A percentile compares a stretch with the other conserved stretches of the same genome.
Conservation (phyloP, 2,113 vertebrate species). For the Phainopepla nitens region DNA sequence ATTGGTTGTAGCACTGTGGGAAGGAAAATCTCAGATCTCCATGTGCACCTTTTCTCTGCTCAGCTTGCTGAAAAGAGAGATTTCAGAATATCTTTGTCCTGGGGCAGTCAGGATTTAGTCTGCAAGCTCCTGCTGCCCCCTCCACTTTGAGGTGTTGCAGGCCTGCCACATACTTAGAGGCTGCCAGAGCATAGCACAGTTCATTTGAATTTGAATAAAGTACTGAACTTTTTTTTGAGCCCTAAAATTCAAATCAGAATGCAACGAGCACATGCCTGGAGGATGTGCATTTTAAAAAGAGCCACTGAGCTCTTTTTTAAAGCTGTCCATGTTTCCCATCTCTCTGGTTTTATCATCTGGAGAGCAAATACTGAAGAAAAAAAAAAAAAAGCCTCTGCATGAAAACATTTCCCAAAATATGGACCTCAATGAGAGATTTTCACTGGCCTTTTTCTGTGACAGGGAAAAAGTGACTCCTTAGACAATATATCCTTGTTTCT, state of each 20-base stretch:
- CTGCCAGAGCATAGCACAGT: not conserved
- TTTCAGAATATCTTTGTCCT: not conserved
- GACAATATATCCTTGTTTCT: not conserved
- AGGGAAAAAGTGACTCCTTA: not conserved
- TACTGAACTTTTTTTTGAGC: constrained; percentile 26
- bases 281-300: not conserved
- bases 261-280: not conserved
- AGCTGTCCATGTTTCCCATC: not conserved
- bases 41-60: not conserved
- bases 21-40: not conserved
- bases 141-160: not conserved
- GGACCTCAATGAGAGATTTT: not conserved
- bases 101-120: not conserved
- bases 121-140: not conserved
- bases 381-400: not conserved
- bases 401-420: not conserved
- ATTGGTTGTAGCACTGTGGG: not conserved
- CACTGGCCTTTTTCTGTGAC: not conserved
- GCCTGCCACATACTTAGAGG: not conserved
- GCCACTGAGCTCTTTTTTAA: not conserved
- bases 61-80: not conserved
- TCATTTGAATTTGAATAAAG: constrained; percentile 42
- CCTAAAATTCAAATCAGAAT: constrained; percentile 26
- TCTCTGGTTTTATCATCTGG: not conserved
- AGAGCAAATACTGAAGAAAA: not conserved